Evolutionary conservation across 2,797 vertebrate genomes (phyloP), one percentile per base, ranked within the genome.

Genomic region (Pempheris klunzingeri): DNA sequence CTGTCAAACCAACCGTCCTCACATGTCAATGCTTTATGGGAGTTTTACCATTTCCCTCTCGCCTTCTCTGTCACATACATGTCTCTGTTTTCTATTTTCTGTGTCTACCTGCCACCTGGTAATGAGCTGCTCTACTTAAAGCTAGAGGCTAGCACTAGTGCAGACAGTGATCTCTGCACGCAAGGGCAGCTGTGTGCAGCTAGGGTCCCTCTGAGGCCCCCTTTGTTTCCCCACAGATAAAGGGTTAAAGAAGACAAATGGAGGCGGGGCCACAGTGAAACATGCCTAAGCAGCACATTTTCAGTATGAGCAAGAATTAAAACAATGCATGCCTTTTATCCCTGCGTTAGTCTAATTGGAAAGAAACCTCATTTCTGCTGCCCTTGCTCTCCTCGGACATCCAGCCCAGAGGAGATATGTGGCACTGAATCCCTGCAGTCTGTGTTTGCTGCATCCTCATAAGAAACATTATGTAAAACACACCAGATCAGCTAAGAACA

Each of bases 211-310:
- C 79, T 78, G 68, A 88, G 88, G 77, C 76, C 74, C 82, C 78
- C 74, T 92, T 92, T 92, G 87, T 92, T 77, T 90, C 83, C 52
- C 81, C 77, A 83, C 62, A 91, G 74, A 85, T 90, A 90, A 94
- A 90, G 92, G 92, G 93, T 95, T 94, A 94, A 93, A 90, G 82
- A 93, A 92, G 91, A 94, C 86, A 93, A 93, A 94, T 89, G 90
- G 81, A 87, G 90, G 88, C 57, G 68, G 83, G 84, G 87, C 80
- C 74, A 85, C 74, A 74, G 70, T 77, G 85, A 57, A 93, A 92
- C 85, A 86, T 92, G 93, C 94, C 87, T 84, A 84, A 91, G 83
- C 91, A 91, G 93, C 93, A 94, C 86, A 91, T 93, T 94, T 93
- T 91, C 79, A 78, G 62, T 47, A 39, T 74, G 85, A 88, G 84